Conservation (phyloP, 2,797 vertebrate genomes). For the Dendrocincla fuliginosa region DNA sequence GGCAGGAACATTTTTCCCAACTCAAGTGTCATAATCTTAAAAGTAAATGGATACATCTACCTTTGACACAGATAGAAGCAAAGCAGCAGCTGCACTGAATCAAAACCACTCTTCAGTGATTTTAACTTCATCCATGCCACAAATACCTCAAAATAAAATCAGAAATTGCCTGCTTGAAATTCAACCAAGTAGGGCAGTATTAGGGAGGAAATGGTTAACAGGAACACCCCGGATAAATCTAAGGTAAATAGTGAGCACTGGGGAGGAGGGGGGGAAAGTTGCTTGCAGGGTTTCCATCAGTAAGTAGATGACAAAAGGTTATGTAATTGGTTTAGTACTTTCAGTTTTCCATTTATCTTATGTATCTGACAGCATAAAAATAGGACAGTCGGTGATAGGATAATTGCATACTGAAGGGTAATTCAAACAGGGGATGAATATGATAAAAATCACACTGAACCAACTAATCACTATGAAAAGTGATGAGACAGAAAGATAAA, state of each 20-base stretch:
- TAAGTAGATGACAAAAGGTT: constrained; percentile 69
- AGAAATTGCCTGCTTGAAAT: background rate
- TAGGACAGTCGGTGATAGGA: constrained; percentile 74
- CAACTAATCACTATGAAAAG: constrained; percentile 72
- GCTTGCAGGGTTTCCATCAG: constrained; percentile 60
- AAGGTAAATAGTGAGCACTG: constrained; percentile 47
- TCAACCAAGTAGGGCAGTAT: background rate
- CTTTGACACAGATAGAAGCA: background rate
- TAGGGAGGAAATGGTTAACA: constrained; percentile 59
- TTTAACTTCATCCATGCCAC: background rate
- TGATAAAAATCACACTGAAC: constrained; percentile 75
- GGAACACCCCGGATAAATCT: constrained; percentile 32
- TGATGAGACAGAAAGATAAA: constrained; percentile 64
- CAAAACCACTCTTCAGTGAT: background rate
- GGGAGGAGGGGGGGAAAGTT: background rate
- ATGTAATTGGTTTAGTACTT: constrained; percentile 71
- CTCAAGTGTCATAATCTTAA: background rate
- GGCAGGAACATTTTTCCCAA: background rate
- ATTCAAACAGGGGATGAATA: constrained; percentile 73
- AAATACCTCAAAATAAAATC: background rate
- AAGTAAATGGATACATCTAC: background rate
- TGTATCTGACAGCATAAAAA: constrained; percentile 75
- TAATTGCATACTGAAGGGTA: constrained; percentile 76
- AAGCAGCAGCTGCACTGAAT: fast-evolving
- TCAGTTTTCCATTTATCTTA: constrained; percentile 74